Base-by-base conservation (phyloP, 2,888 invertebrate species). In the Aleiodes leptofemur region DNA sequence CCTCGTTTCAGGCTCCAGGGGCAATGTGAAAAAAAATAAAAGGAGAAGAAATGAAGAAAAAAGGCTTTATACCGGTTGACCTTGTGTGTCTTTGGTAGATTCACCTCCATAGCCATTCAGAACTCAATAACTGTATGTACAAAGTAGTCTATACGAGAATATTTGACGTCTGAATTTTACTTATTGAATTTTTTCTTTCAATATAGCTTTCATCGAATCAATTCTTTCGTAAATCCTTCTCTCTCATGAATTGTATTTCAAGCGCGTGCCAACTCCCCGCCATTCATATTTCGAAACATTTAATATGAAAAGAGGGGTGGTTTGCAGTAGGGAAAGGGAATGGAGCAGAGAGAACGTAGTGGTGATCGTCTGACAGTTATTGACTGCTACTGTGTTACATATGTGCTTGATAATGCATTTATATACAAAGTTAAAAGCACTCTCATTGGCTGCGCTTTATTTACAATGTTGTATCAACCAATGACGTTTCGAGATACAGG, bases 301-400 rank as follows among this genome's bases (percentile, higher is more conserved):
- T 64, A 43, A 43, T 43, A 43, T 43, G n/a, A 23, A 43, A 8
- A 43, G 43, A 43, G 43, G 43, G 43, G 23, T 23, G 23, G 23
- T 23, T 23, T 43, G 43, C 43, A 43, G 43, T 43, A 23, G 23
- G 2, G n/a, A 14, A 2, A 11, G 64, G 9, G 64, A 16, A 23
- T 23, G 23, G 61, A 11, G 38, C 14, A 38, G 14, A 14, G 2
- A 55, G 6, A n/a, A n/a, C 3, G 55, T 38, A 9, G 64, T 64
- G 48, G 64, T 64, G 64, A 48, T 2, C 11, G 64, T 64, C 64
- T 64, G 64, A 64, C 64, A 64, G 64, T 64, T 64, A 64, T 64
- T 64, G 64, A 64, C 64, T 64, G 48, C 64, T 23, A 64, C 64
- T 64, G 61, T 56, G 64, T 64, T 64, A 64, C 64, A 64, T 64